Percentiles rank a stretch among this genome's conserved stretches.
Evolutionary conservation across 2,113 vertebrate genomes (phyloP).

Genomic region (Elgaria multicarinata): DNA sequence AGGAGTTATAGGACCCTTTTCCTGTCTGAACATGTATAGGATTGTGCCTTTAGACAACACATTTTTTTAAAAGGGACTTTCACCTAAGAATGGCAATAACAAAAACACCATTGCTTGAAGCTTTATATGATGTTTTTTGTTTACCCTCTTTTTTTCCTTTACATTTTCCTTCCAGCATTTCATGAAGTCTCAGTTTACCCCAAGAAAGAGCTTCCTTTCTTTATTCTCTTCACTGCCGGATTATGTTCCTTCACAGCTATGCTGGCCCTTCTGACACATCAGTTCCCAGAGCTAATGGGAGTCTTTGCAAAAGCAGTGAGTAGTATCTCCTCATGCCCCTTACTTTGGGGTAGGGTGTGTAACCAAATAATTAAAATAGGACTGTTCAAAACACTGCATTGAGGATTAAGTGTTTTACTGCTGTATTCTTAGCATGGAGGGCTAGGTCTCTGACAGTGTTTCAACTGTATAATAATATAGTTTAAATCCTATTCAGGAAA

Average conservation of each 20-base stretch:
- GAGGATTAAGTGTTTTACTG: not conserved
- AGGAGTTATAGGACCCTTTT: too few species aligned
- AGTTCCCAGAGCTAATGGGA: constrained; percentile 99
- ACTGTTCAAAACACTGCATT: not conserved
- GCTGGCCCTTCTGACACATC: constrained; percentile 97
- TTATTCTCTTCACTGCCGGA: constrained; percentile 98
- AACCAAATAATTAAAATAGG: not conserved
- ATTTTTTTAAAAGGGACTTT: not conserved
- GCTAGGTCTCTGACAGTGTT: not conserved
- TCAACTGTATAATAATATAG: not conserved
- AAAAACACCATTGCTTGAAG: not conserved
- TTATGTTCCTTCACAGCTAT: constrained; percentile 99
- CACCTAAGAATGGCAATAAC: constrained; percentile 7
- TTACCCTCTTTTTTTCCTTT: constrained; percentile 15
- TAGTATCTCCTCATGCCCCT: constrained; percentile 68
- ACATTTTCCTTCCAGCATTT: constrained; percentile 87
- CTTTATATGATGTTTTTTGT: fast-evolving
- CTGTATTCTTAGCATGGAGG: not conserved
- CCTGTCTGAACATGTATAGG: not conserved
- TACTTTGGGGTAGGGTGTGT: not conserved
- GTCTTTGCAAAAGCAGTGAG: constrained; percentile 99
- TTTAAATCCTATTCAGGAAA: not conserved
- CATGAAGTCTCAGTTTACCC: constrained; percentile 99
- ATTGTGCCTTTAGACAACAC: not conserved
- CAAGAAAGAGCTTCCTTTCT: constrained; percentile 99